Base-by-base conservation (phyloP, 2,888 invertebrate genomes). In the Phortica okadai region DNA sequence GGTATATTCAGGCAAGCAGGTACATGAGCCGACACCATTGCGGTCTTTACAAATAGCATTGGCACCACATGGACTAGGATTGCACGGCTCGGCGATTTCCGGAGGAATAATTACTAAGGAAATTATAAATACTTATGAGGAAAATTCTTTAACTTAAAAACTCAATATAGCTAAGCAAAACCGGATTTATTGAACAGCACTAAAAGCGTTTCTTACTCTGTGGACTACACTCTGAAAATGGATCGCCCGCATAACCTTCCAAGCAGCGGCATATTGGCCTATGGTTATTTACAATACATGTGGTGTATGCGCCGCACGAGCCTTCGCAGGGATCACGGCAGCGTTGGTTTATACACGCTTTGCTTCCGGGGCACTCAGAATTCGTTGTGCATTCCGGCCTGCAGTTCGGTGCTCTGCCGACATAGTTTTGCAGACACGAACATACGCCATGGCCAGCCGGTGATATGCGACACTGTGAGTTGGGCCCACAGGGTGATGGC, bases 241-340 rank as follows among this genome's bases (percentile, higher is more conserved):
- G 97, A 93, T 97, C 95, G 64, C 97, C 97, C 7, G 95, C 95
- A 90, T 95, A 96, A 82, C 96, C 96, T 76, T 94, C 93, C 84
- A 94, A 93, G 89, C 97, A 97, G 82, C 94, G 95, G 89, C 97
- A 97, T 81, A 95, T 93, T 14, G 97, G 96, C 89, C 95, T 95
- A 91, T 97, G 97, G 89, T 96, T 95, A 82, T 96, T 94, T 80
- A 97, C 97, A 84, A 93, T 93, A 90, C 97, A 97, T 84, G 93
- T 93, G 6, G 97, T 94, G 85, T 95, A 94, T 67, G 93, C 92
- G 33, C 97, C 97, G 89, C 97, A 97, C 73, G 96, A 95, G 50
- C 97, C 97, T 77, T 94, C 95, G 88, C 97, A 97, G 76, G 97
- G 97, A 91, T 95, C 96, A 84, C 93, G 92, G 90, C 97, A 97